phyloP scores from a whole-genome alignment of 2,113 vertebrate genomes.

The Chaetodon auriga region DNA sequence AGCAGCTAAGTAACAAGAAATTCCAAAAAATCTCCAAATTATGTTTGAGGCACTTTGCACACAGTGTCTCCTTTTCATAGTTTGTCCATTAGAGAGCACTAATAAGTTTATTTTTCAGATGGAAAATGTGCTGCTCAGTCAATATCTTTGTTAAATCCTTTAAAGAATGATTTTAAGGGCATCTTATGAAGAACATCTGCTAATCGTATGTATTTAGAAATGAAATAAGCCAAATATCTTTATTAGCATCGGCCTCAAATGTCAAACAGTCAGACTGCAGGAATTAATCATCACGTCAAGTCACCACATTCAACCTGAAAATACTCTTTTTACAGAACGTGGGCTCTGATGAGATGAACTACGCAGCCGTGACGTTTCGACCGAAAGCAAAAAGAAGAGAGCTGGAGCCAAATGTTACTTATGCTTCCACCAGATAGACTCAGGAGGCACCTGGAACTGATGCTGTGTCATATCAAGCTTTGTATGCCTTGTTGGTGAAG shows the following conservation, averaged over 20 bases:
- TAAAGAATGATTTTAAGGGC: not conserved
- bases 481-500: not conserved
- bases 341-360: conserved; percentile 33
- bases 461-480: not conserved
- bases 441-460: not conserved
- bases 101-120: no score
- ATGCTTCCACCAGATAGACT: conserved; percentile 43
- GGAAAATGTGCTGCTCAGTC: not conserved
- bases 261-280: not conserved
- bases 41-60: no score
- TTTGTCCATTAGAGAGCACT: no score
- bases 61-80: no score
- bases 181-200: no score
- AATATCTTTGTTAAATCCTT: not conserved
- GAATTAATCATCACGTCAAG: not conserved
- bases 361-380: conserved; percentile 26
- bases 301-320: not conserved
- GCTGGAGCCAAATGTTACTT: not conserved
- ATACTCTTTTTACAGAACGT: not conserved
- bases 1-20: no score
- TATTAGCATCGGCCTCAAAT: not conserved
- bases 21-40: no score
- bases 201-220: no score
- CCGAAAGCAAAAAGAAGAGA: not conserved
- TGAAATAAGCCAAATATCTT: not conserved